These are phyloP conservation scores for Neogale vison DNA, from an alignment of 2,113 vertebrate species.

Conservation along the genomic window DNA sequence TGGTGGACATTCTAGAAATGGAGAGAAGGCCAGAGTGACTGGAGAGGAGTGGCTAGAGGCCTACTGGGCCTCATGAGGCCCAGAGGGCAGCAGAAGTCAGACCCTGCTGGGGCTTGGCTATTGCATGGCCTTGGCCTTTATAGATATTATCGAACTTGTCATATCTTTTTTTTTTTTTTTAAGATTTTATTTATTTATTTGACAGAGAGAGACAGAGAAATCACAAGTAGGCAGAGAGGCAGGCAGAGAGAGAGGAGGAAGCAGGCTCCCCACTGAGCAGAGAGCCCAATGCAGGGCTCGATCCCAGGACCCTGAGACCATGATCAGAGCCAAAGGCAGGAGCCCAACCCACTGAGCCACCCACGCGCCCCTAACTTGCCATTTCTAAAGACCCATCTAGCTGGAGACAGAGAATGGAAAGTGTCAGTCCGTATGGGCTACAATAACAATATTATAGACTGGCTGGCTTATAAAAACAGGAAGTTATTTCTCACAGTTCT, in stretches of 20 bases:
- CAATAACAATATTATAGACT: background rate
- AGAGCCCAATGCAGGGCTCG: too few relatives aligned
- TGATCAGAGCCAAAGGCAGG: too few relatives aligned
- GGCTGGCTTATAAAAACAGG: background rate
- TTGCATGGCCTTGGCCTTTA: background rate
- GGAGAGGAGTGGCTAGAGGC: background rate
- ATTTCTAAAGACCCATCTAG: background rate
- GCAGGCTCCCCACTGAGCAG: too few relatives aligned
- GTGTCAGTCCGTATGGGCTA: background rate
- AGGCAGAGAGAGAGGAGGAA: too few relatives aligned
- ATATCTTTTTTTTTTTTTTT: background rate
- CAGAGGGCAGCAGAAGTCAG: background rate
- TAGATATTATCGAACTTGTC: background rate
- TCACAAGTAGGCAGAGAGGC: too few relatives aligned
- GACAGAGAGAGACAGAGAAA: too few relatives aligned
- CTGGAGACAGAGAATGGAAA: background rate
- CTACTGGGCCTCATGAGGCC: background rate
- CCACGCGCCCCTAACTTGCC: background rate
- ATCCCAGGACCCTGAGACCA: too few relatives aligned
- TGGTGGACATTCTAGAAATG: fast-evolving
- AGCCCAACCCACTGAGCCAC: too few relatives aligned
- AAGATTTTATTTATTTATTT: too few relatives aligned
- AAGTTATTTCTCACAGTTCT: background rate
- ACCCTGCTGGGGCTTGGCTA: too few relatives aligned
- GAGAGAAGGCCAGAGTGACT: background rate